These are phyloP conservation scores for Lontra canadensis DNA, from an alignment of 2,113 vertebrate genomes.

Conservation along the genomic window DNA sequence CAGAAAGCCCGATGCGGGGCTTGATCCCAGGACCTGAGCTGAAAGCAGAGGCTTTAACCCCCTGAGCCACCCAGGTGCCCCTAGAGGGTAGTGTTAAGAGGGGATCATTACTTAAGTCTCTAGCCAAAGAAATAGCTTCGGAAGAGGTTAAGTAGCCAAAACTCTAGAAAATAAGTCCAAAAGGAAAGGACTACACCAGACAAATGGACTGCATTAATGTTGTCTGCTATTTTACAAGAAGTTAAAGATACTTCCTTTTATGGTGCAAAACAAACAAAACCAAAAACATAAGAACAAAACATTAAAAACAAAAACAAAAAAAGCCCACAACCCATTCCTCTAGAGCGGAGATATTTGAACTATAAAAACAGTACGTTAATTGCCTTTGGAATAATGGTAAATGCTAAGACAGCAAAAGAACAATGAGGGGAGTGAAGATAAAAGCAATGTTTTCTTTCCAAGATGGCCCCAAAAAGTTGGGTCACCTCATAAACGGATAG, in stretches of 20 bases:
- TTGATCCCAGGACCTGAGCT: too few relatives aligned
- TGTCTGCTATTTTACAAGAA: background rate
- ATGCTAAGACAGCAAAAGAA: background rate
- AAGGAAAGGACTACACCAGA: background rate
- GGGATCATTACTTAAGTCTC: background rate
- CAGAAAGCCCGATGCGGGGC: too few relatives aligned
- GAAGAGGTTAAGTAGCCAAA: background rate
- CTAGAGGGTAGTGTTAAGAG: background rate
- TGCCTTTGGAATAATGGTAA: background rate
- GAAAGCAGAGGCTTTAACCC: too few relatives aligned
- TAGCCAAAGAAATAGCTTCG: background rate
- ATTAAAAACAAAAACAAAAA: background rate
- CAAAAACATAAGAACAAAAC: background rate
- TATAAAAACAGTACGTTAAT: background rate
- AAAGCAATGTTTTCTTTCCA: background rate
- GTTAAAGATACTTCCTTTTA: background rate
- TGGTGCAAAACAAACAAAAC: background rate
- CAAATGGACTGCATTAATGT: background rate
- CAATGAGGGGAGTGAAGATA: background rate
- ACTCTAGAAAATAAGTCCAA: background rate
- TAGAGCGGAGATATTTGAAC: background rate
- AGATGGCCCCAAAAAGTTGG: background rate
- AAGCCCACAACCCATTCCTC: background rate
- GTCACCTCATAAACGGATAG: background rate
- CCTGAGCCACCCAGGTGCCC: too few relatives aligned